Conservation (phyloP, 2,888 invertebrate genomes). For the Epsilonema sp. region DNA sequence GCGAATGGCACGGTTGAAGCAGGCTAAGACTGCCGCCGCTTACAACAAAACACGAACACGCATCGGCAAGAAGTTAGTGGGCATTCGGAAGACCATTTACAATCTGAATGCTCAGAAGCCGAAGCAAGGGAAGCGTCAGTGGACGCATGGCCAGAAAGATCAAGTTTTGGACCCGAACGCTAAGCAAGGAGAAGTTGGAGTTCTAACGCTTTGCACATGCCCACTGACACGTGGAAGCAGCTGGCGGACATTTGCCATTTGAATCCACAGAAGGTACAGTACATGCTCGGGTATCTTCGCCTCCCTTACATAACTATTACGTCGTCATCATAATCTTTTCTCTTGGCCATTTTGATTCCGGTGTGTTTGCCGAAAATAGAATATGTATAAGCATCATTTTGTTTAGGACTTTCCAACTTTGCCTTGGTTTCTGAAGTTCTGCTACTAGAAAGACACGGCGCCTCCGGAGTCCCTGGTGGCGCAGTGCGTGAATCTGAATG, state of each 20-base stretch:
- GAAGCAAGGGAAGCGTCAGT: slow-evolving; percentile 24
- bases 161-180: slow-evolving; percentile 22
- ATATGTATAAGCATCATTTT: too few relatives aligned
- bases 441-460: slow-evolving; percentile 26
- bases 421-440: slow-evolving; percentile 30
- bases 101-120: not conserved
- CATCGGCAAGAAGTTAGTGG: slow-evolving; percentile 1
- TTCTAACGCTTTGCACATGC: slow-evolving; percentile 29
- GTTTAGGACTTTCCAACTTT: slow-evolving; percentile 28
- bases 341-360: slow-evolving; percentile 8
- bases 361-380: too few relatives aligned
- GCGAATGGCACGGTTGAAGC: not conserved
- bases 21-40: not conserved
- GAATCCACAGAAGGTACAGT: slow-evolving; percentile 27
- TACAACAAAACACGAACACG: slow-evolving; percentile 5
- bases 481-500: slow-evolving; percentile 19
- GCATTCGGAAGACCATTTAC: slow-evolving; percentile 1
- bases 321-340: not conserved
- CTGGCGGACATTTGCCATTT: slow-evolving; percentile 31
- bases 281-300: too few relatives aligned
- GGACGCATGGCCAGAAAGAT: slow-evolving; percentile 28
- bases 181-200: slow-evolving; percentile 27
- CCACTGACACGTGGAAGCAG: slow-evolving; percentile 29
- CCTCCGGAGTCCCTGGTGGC: slow-evolving; percentile 23
- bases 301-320: too few relatives aligned